These are phyloP conservation scores for Centruroides vittatus DNA, from an alignment of 1,140 invertebrate genomes.

Conservation along the genomic window DNA sequence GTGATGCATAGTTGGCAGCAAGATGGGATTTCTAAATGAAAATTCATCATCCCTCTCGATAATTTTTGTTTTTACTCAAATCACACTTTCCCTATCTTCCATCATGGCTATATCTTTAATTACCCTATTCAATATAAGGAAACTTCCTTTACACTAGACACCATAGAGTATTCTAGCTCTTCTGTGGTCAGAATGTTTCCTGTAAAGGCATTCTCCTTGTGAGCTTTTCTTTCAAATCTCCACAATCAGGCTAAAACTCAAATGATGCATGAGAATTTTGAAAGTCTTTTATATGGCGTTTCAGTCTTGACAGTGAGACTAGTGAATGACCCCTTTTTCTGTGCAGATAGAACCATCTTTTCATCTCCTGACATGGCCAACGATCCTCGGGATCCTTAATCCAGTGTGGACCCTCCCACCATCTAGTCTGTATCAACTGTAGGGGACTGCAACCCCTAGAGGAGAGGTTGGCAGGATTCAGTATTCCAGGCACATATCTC, in stretches of 20 bases:
- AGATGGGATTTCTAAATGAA: neutral
- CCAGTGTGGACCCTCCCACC: conserved; percentile 9
- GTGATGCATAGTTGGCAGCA: neutral
- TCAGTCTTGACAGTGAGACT: no score
- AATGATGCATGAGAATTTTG: no score
- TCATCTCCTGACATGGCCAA: conserved; percentile 6
- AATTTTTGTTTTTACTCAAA: neutral
- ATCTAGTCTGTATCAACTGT: neutral
- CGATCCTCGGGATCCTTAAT: neutral
- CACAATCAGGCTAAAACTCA: no score
- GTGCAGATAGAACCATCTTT: neutral
- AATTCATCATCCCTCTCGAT: neutral
- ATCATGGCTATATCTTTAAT: neutral
- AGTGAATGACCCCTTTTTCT: no score
- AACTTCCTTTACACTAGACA: neutral
- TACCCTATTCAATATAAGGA: neutral
- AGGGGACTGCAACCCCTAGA: neutral
- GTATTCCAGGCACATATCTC: neutral
- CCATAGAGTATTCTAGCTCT: neutral
- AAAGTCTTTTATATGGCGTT: no score
- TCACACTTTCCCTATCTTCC: neutral
- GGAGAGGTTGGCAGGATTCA: conserved; percentile 1
- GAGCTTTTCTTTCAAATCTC: no score
- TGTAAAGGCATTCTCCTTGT: no score
- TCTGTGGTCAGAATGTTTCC: neutral